phyloP scores from a whole-genome alignment of 2,888 invertebrate genomes.

The Tridacna crocea region DNA sequence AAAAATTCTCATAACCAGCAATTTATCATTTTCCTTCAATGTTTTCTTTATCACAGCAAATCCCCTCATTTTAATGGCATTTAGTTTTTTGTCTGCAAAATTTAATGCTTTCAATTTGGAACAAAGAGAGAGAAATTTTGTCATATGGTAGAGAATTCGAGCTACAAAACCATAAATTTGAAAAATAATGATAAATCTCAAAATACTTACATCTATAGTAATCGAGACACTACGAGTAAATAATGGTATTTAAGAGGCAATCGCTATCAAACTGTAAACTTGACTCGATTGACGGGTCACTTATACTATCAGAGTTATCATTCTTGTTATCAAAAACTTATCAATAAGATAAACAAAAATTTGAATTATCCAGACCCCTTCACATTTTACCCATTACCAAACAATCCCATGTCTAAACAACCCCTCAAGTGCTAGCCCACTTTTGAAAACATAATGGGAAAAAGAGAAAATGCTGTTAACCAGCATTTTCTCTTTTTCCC shows the following conservation, averaged over 20 bases:
- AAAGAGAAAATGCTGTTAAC: background rate
- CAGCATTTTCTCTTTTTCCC: background rate
- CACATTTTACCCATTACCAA: background rate
- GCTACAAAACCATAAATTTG: too few species aligned
- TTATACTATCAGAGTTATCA: conserved; percentile 23
- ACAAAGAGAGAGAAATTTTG: too few species aligned
- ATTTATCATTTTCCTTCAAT: background rate
- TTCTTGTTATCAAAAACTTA: conserved; percentile 14
- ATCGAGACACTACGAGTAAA: too few species aligned
- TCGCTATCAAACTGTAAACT: conserved; percentile 8
- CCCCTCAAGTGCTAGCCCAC: background rate
- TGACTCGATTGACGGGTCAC: conserved; percentile 1
- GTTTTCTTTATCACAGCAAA: background rate
- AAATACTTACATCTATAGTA: too few species aligned
- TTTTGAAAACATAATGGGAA: background rate
- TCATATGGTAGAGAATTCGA: too few species aligned
- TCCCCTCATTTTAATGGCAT: too few species aligned
- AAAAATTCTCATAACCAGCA: background rate
- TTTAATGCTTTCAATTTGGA: too few species aligned
- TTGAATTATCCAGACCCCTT: conserved; percentile 23
- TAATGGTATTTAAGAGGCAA: background rate
- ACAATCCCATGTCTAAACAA: background rate
- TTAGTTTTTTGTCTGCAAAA: too few species aligned
- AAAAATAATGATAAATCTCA: too few species aligned
- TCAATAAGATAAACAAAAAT: conserved; percentile 9